Conservation (phyloP, 2,888 invertebrate genomes). For the Ochlodes sylvanus region DNA sequence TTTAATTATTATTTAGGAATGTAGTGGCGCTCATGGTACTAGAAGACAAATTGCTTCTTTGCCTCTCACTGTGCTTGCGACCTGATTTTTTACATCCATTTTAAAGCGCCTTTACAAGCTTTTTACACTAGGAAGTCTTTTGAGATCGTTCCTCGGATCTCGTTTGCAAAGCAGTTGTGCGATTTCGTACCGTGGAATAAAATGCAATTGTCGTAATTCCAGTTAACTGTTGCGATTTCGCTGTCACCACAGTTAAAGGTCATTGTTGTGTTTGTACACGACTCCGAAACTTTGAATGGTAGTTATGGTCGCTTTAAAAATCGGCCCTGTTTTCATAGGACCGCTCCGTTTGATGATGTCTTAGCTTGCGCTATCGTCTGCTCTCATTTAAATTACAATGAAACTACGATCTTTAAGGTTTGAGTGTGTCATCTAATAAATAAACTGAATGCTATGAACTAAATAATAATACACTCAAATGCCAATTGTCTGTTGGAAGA, state of each 20-base stretch:
- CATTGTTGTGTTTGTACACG: slow-evolving; percentile 17
- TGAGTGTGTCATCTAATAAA: no score
- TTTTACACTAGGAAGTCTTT: slow-evolving; percentile 37
- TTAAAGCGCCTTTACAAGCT: slow-evolving; percentile 38
- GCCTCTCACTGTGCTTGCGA: slow-evolving; percentile 39
- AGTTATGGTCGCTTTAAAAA: slow-evolving; percentile 14
- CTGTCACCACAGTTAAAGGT: slow-evolving; percentile 28
- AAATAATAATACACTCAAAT: no score
- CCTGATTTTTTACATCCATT: slow-evolving; percentile 41
- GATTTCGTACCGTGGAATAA: slow-evolving; percentile 32
- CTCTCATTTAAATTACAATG: slow-evolving; percentile 10
- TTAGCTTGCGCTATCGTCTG: background rate
- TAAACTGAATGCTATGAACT: no score
- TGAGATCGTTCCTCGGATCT: slow-evolving; percentile 37
- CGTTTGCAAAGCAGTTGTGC: slow-evolving; percentile 35
- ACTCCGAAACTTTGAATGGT: slow-evolving; percentile 21
- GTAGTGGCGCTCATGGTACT: slow-evolving; percentile 33
- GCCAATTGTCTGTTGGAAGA: no score
- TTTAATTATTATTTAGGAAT: slow-evolving; percentile 37
- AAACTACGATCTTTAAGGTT: background rate
- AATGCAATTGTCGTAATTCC: slow-evolving; percentile 33
- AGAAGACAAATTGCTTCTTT: slow-evolving; percentile 41
- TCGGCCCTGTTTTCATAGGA: background rate
- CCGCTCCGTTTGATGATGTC: background rate
- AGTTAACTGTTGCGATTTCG: slow-evolving; percentile 31